Evolutionary conservation across 2,888 invertebrate species (phyloP).

Genomic region (Azorinus chamasolen): DNA sequence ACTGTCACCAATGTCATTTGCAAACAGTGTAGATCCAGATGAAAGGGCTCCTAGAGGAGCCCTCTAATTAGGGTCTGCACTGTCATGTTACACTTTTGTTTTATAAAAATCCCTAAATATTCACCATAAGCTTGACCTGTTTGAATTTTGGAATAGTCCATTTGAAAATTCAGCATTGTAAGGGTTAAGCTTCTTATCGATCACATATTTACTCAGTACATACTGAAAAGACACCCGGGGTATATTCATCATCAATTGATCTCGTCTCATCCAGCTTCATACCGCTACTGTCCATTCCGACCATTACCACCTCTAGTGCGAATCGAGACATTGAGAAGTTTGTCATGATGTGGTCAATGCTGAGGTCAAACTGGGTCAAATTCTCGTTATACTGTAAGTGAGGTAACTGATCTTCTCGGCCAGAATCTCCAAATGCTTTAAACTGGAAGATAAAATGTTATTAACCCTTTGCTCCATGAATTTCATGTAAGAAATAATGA

Average conservation of each 20-base stretch:
- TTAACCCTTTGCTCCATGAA: neutral
- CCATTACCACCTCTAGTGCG: constrained; percentile 89
- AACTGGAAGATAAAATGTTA: constrained; percentile 87
- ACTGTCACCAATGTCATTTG: no score
- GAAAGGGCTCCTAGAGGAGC: no score
- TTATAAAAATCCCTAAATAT: no score
- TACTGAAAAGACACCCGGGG: constrained; percentile 92
- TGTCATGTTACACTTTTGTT: no score
- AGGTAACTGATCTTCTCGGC: constrained; percentile 88
- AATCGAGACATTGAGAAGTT: constrained; percentile 88
- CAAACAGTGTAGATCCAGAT: no score
- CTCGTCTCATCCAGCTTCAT: constrained; percentile 87
- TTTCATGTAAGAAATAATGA: no score
- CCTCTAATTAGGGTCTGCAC: no score
- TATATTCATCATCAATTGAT: constrained; percentile 91
- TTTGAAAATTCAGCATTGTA: no score
- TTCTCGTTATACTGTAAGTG: constrained; percentile 90
- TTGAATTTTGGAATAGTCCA: no score
- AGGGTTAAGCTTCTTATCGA: no score
- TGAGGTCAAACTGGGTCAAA: constrained; percentile 89
- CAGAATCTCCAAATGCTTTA: constrained; percentile 87
- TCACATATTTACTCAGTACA: no score
- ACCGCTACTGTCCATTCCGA: constrained; percentile 85
- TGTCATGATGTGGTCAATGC: constrained; percentile 88
- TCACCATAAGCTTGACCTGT: no score